A percentile compares a stretch with the other conserved stretches of the same genome.
These are phyloP conservation scores for Sipha maydis DNA, from an alignment of 2,888 invertebrate genomes.

Conservation along the genomic window DNA sequence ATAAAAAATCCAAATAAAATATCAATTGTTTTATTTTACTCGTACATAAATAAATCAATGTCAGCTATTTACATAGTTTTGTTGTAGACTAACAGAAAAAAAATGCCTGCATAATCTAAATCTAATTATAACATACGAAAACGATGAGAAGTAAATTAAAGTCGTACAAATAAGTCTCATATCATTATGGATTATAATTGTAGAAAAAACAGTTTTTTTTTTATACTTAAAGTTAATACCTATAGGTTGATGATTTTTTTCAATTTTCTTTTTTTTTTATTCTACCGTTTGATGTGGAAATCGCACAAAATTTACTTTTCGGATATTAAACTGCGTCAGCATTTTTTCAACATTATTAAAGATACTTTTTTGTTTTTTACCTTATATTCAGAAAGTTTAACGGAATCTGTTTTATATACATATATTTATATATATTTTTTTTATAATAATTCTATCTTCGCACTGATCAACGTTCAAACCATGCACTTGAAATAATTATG, in stretches of 20 bases:
- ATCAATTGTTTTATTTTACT: too few species aligned
- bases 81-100: too few species aligned
- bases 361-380: not conserved
- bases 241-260: not conserved
- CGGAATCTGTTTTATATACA: not conserved
- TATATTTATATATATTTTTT: not conserved
- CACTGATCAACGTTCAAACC: not conserved
- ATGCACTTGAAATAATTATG: not conserved
- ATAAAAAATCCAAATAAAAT: too few species aligned
- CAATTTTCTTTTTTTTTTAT: not conserved
- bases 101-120: too few species aligned
- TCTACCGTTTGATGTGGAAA: not conserved
- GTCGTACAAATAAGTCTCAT: not conserved
- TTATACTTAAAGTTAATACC: too few species aligned
- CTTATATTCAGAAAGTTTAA: not conserved
- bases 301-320: not conserved
- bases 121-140: too few species aligned
- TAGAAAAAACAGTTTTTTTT: too few species aligned
- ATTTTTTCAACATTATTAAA: not conserved
- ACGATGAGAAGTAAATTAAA: not conserved
- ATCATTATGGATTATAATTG: not conserved
- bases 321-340: not conserved
- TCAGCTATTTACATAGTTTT: too few species aligned
- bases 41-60: too few species aligned
- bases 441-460: not conserved